Evolutionary conservation across 2,888 invertebrate species (phyloP).

Genomic region (Macrophya alboannulata): DNA sequence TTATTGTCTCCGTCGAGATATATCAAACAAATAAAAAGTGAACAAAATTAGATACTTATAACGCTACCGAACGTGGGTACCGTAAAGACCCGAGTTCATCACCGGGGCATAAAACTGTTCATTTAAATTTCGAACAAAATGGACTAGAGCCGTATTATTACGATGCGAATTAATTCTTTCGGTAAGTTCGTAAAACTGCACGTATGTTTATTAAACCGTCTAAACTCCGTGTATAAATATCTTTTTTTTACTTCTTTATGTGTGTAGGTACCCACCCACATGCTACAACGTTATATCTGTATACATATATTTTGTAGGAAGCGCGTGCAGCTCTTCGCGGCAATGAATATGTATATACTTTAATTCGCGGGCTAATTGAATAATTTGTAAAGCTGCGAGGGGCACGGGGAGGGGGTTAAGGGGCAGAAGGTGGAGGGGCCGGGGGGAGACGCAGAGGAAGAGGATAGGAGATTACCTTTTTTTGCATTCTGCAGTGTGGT

Average conservation of each 20-base stretch:
- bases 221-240: constrained; percentile 66
- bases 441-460: constrained; percentile 42
- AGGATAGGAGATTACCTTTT: constrained; percentile 63
- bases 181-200: constrained; percentile 56
- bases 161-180: not conserved
- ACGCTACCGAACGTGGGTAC: not conserved
- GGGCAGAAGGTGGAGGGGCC: constrained; percentile 45
- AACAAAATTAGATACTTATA: not conserved
- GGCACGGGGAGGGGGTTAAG: constrained; percentile 46
- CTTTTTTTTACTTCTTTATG: constrained; percentile 76
- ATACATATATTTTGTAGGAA: constrained; percentile 67
- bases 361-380: constrained; percentile 80
- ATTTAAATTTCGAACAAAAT: not conserved
- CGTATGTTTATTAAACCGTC: constrained; percentile 76
- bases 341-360: constrained; percentile 80
- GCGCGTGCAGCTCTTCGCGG: constrained; percentile 63
- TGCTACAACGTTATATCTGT: constrained; percentile 60
- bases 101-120: not conserved
- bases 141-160: not conserved
- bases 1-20: not conserved
- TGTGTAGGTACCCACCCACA: constrained; percentile 59
- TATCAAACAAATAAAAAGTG: not conserved
- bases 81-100: not conserved
- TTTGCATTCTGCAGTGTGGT: constrained; percentile 69
- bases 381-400: constrained; percentile 79